phyloP scores from a whole-genome alignment of 2,797 vertebrate species.

The Halcyon badia region DNA sequence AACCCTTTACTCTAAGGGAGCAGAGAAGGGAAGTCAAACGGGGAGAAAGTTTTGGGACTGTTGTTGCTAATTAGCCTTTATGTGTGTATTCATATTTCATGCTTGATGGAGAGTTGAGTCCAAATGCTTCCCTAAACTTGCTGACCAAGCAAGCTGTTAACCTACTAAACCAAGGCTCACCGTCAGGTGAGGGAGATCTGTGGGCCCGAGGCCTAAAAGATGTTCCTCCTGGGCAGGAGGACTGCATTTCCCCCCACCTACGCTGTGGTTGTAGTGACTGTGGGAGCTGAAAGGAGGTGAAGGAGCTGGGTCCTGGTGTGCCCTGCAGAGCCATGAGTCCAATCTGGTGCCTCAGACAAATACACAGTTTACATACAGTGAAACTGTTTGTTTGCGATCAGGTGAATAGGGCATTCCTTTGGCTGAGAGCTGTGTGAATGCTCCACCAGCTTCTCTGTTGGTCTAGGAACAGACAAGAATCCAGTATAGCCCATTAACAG shows the following conservation, averaged over 20 bases:
- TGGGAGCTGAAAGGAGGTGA: not conserved
- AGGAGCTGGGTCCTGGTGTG: not conserved
- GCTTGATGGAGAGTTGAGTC: not conserved
- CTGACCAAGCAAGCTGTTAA: not conserved
- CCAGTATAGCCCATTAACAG: not conserved
- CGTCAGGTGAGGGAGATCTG: not conserved
- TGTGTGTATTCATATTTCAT: not conserved
- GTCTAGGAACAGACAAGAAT: not conserved
- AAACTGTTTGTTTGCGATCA: not conserved
- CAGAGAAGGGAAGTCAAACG: not conserved
- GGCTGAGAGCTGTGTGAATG: not conserved
- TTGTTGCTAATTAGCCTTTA: not conserved
- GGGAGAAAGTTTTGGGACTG: not conserved
- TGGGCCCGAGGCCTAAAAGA: not conserved
- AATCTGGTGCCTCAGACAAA: not conserved
- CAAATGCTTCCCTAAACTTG: not conserved
- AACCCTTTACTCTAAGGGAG: not conserved
- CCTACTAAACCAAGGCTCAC: not conserved
- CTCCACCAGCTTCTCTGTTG: not conserved
- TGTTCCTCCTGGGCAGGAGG: not conserved
- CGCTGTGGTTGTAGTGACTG: not conserved
- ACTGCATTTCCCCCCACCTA: accelerated
- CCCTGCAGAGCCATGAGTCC: not conserved
- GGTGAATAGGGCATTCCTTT: not conserved
- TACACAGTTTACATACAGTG: not conserved